These are phyloP conservation scores for Epinephelus moara DNA, from an alignment of 2,113 vertebrate genomes.

Conservation along the genomic window DNA sequence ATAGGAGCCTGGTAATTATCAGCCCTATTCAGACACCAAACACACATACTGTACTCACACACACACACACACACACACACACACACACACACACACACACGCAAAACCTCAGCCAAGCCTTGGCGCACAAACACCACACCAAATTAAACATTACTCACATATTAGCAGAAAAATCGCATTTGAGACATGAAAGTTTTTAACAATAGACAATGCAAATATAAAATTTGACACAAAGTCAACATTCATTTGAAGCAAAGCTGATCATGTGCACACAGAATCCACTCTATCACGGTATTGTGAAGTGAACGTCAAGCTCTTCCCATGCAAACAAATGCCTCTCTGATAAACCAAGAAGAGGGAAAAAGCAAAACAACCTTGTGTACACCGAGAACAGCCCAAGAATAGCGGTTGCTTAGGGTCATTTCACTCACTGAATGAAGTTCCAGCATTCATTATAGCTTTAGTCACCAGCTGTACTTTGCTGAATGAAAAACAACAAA, in stretches of 20 bases:
- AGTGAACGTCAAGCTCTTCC: conserved; percentile 23
- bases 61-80: conserved; percentile 18
- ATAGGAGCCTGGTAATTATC: conserved; percentile 70
- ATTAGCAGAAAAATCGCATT: neutral
- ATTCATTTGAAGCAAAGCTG: conserved; percentile 5
- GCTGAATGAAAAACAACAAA: conserved; percentile 32
- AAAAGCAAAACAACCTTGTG: conserved; percentile 38
- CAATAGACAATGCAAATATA: neutral
- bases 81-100: neutral
- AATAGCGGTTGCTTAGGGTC: conserved; percentile 14
- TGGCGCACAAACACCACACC: neutral
- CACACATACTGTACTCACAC: conserved; percentile 13
- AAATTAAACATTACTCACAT: conserved; percentile 33
- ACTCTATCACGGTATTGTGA: neutral
- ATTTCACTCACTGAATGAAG: conserved; percentile 42
- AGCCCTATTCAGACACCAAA: conserved; percentile 52
- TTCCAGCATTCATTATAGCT: conserved; percentile 11
- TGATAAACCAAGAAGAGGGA: conserved; percentile 15
- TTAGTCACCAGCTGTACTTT: conserved; percentile 15
- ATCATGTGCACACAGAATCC: neutral
- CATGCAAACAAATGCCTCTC: conserved; percentile 43
- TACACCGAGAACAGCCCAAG: conserved; percentile 9
- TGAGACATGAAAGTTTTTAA: conserved; percentile 7
- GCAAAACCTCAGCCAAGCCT: conserved; percentile 4
- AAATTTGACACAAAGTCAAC: neutral